These are phyloP conservation scores for Eremobia ochroleuca DNA, from an alignment of 2,888 invertebrate species.

Conservation along the genomic window DNA sequence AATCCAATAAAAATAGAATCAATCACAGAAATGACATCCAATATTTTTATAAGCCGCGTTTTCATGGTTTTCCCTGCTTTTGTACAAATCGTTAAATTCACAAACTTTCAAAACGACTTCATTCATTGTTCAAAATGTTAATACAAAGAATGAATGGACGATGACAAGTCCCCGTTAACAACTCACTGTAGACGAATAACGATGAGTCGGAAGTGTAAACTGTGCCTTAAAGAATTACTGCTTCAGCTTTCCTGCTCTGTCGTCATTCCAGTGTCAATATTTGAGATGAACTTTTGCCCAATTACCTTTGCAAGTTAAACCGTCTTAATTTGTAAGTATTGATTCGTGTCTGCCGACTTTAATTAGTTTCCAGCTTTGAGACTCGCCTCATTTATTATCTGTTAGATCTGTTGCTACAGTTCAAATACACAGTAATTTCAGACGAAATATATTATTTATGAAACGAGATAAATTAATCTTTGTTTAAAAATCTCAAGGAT, in stretches of 20 bases:
- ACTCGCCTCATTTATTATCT: slow-evolving; percentile 85
- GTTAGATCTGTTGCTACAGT: slow-evolving; percentile 71
- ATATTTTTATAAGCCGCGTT: slow-evolving; percentile 44
- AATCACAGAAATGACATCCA: slow-evolving; percentile 16
- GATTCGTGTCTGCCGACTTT: slow-evolving; percentile 85
- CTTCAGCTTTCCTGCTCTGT: slow-evolving; percentile 61
- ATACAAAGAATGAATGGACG: slow-evolving; percentile 55
- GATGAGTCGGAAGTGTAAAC: slow-evolving; percentile 60
- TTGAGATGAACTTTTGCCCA: slow-evolving; percentile 86
- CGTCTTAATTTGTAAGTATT: slow-evolving; percentile 89
- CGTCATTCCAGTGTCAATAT: slow-evolving; percentile 84
- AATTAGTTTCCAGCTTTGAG: slow-evolving; percentile 88
- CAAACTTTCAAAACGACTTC: slow-evolving; percentile 51
- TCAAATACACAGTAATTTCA: slow-evolving; percentile 58
- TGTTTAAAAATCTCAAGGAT: slow-evolving; percentile 33
- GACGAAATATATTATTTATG: slow-evolving; percentile 61
- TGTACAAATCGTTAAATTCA: slow-evolving; percentile 40
- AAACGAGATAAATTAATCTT: slow-evolving; percentile 49
- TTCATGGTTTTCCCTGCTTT: slow-evolving; percentile 18
- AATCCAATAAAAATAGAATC: slow-evolving; percentile 20
- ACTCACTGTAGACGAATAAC: slow-evolving; percentile 54
- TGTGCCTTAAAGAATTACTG: slow-evolving; percentile 69
- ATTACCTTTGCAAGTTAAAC: slow-evolving; percentile 87
- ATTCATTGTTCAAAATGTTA: slow-evolving; percentile 58
- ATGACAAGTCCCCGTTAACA: slow-evolving; percentile 55